Conservation (phyloP, 2,888 invertebrate genomes). For the Apodemia duryi region DNA sequence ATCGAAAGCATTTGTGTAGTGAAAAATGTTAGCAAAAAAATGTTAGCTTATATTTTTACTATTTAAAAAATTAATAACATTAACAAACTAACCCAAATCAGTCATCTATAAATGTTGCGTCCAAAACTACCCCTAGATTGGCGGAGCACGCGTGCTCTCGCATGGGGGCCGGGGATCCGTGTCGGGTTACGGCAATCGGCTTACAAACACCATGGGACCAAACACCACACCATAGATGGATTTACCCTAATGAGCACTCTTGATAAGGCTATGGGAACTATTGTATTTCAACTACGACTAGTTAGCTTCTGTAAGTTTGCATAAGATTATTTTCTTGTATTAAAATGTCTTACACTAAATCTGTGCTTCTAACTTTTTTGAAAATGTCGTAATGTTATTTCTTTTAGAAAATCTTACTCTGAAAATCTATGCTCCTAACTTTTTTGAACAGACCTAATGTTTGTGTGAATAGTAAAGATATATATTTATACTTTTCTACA, state of each 20-base stretch:
- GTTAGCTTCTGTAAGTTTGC: neutral
- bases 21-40: too few relatives aligned
- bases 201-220: conserved; percentile 62
- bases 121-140: conserved; percentile 29
- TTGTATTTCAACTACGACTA: neutral
- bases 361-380: too few relatives aligned
- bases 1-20: too few relatives aligned
- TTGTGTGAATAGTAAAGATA: too few relatives aligned
- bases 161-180: conserved; percentile 57
- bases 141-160: conserved; percentile 39
- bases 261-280: conserved; percentile 23
- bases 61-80: neutral
- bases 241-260: conserved; percentile 59
- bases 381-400: too few relatives aligned
- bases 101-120: conserved; percentile 24
- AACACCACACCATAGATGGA: conserved; percentile 49
- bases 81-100: neutral
- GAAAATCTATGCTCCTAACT: too few relatives aligned
- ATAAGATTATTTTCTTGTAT: neutral
- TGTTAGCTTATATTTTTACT: too few relatives aligned
- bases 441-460: too few relatives aligned
- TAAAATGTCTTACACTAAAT: too few relatives aligned
- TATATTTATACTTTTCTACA: too few relatives aligned
- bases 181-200: conserved; percentile 70
- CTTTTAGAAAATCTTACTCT: too few relatives aligned